A percentile compares a stretch with the other conserved stretches of the same genome.
Conservation (phyloP, 2,888 invertebrate genomes). For the Ptilodon capucinus region DNA sequence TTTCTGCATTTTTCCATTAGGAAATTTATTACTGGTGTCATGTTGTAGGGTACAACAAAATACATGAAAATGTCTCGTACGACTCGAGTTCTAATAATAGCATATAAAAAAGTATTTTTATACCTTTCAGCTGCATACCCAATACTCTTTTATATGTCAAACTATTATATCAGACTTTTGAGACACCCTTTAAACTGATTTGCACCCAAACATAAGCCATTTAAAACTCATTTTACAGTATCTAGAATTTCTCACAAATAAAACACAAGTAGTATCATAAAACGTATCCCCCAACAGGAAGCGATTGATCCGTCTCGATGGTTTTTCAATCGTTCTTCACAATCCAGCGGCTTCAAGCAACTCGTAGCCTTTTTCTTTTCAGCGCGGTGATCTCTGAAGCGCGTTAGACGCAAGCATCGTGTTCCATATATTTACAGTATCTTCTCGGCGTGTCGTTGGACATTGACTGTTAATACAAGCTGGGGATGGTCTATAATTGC, state of each 20-base stretch:
- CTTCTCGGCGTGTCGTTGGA: conserved; percentile 7
- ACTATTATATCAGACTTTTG: no score
- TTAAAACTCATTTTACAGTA: background rate
- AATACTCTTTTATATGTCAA: no score
- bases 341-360: background rate
- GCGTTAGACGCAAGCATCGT: conserved; percentile 31
- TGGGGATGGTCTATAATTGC: conserved; percentile 35
- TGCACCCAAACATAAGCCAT: no score
- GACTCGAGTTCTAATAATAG: no score
- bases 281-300: background rate
- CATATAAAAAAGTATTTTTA: no score
- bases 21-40: no score
- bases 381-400: conserved; percentile 11
- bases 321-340: conserved; percentile 1
- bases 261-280: background rate
- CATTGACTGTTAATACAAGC: conserved; percentile 36
- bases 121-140: no score
- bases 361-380: background rate
- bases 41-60: no score
- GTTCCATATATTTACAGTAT: conserved; percentile 29
- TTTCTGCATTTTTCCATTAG: no score
- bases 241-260: background rate
- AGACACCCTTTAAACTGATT: no score
- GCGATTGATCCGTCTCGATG: conserved; percentile 1
- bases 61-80: no score